Evolutionary conservation across 2,888 invertebrate species (phyloP), one percentile per base, ranked within the genome.

Genomic region (Ecliptopera silaceata): DNA sequence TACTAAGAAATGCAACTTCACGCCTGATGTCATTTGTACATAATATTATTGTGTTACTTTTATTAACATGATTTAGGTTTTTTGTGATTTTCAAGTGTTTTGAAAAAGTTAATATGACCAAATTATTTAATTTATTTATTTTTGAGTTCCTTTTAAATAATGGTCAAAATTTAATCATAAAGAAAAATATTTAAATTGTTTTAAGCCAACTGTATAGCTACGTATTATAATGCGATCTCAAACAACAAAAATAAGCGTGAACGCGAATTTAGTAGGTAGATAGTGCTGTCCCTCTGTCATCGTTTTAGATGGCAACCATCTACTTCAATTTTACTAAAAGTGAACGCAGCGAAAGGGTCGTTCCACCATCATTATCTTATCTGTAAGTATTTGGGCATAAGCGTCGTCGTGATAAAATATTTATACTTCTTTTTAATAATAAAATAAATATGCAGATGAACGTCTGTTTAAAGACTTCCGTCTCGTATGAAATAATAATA

Each of bases 1-100:
- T 67, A 66, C 85, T 85, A 81, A 80, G 80, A 84, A 83, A 83
- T 82, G 70, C 84, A 85, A 86, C 82, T 82, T 80, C 70, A 82
- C 80, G 82, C 82, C 79, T 65, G 38, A 38, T 65, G 20, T 46
- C 12, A 65, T 69, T 74, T 12, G 74, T 73, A 62, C 66, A 64
- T 64, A 20, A 70, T 62, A 66, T 68, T 68, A 65, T 55, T 61
- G 59, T 68, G 46, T 66, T 66, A 63, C 66, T 67, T 64, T 59
- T 63, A 72, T 66, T 65, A 65, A 65, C 65, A 65, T 26, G 22
- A 65, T 65, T 56, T 43, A 53, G 17, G 20, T 43, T 38, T 17
- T 34, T 42, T 36, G 42, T 39, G 44, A 48, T 44, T 13, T 39
- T 18, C 12, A 46, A 43, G 52, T 51, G 48, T 53, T 58, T 53